Conservation (phyloP, 2,797 vertebrate species). For the Phalanger gymnotis region DNA sequence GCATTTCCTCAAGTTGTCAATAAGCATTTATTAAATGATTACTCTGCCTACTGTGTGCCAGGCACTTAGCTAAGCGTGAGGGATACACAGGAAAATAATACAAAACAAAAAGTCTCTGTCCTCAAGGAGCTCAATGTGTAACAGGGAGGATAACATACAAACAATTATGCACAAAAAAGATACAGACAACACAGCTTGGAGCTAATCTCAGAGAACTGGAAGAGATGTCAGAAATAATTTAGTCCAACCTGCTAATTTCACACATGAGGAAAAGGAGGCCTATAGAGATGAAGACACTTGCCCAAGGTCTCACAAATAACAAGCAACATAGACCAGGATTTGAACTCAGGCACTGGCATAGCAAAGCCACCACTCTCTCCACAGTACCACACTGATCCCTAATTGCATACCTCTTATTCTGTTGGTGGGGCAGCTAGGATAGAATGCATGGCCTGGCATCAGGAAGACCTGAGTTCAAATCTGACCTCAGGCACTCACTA, state of each 20-base stretch:
- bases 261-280: neutral
- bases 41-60: neutral
- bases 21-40: neutral
- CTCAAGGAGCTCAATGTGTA: neutral
- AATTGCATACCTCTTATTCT: neutral
- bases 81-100: neutral
- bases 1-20: neutral
- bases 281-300: neutral
- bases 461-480: neutral
- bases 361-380: neutral
- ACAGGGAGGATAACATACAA: neutral
- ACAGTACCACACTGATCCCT: neutral
- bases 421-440: neutral
- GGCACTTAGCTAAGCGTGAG: neutral
- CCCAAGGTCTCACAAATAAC: neutral
- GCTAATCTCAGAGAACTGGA: neutral
- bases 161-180: neutral
- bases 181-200: neutral
- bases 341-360: neutral
- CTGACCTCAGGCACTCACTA: neutral
- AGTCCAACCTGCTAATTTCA: neutral
- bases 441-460: neutral
- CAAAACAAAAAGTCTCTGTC: neutral
- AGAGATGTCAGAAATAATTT: neutral
- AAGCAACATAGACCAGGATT: neutral